Evolutionary conservation across 2,797 vertebrate species (phyloP).

Genomic region (Borostomias antarcticus): DNA sequence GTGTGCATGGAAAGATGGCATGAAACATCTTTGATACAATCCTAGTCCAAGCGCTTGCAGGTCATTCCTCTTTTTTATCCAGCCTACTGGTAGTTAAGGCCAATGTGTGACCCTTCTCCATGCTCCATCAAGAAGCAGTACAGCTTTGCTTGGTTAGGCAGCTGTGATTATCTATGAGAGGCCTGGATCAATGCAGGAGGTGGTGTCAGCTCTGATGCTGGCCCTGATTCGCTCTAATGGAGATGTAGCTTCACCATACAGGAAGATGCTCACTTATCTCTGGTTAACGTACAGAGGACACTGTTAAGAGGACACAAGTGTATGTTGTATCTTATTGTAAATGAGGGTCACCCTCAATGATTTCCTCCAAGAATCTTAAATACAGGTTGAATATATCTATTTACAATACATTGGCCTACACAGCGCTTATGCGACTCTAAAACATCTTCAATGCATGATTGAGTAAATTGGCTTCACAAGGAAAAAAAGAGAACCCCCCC

Average conservation of each 20-base stretch:
- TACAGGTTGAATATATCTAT: no score
- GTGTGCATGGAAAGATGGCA: not conserved
- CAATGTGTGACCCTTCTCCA: slow-evolving; percentile 57
- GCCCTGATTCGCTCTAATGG: slow-evolving; percentile 65
- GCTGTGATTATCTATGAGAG: slow-evolving; percentile 74
- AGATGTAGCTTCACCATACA: slow-evolving; percentile 50
- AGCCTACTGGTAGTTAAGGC: slow-evolving; percentile 39
- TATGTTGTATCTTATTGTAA: no score
- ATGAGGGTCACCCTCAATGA: no score
- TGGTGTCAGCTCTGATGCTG: slow-evolving; percentile 57
- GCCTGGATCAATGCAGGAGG: slow-evolving; percentile 71
- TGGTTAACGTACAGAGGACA: slow-evolving; percentile 59
- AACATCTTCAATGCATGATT: no score
- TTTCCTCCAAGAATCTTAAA: no score
- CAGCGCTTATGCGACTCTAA: no score
- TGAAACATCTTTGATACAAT: slow-evolving; percentile 31
- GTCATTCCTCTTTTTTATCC: slow-evolving; percentile 54
- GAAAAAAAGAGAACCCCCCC: no score
- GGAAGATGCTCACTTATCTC: slow-evolving; percentile 57
- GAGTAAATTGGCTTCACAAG: no score
- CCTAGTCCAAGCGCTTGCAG: slow-evolving; percentile 34
- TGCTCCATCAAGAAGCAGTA: slow-evolving; percentile 63
- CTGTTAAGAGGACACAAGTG: slow-evolving; percentile 21
- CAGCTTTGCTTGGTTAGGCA: slow-evolving; percentile 62
- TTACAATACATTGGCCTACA: no score